Base-by-base conservation (phyloP, 2,888 invertebrate genomes). In the Hypolimnas misippus region DNA sequence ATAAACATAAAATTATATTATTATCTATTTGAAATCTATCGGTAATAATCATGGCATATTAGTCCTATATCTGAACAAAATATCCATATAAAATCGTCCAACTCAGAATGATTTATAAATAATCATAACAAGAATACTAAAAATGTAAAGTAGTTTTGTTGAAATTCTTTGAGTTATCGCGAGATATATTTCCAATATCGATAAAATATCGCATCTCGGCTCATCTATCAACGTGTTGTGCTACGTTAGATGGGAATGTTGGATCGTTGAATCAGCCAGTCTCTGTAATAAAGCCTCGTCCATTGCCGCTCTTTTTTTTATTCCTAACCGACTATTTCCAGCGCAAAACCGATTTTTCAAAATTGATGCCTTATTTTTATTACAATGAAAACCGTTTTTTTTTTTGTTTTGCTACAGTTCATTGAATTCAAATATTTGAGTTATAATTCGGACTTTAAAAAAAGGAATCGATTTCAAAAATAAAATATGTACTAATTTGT, bases 151-250 rank as follows among this genome's bases (percentile, higher is more conserved):
- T n/a, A 21, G 5, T 21, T 46, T 2, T 21, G n/a, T 16, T 8
- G 6, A 25, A 49, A 19, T 14, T 44, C 44, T 46, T 21, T 29
- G 49, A 29, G 29, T 14, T 29, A 14, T 29, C 49, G n/a, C 16
- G 25, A 49, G 49, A 14, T 29, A 65, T 66, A 64, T 73, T 68
- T 72, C 64, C 70, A 74, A 70, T 76, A 63, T 52, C 58, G 31
- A 58, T 58, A 52, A 58, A 58, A 21, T 44, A 52, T 52, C 51
- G 35, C 12, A 44, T 33, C 25, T 57, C n/a, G 16, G 52, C 29
- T 42, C 40, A 52, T 51, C 58, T 44, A 52, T 58, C 58, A 58
- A 58, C 31, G 51, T 44, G 52, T 44, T 44, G 58, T 49, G 49
- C 49, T 49, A 25, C 33, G 52, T 33, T 19, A 40, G 29, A 53